Evolutionary conservation across 2,797 vertebrate species (phyloP).

Genomic region (Lophura swinhoii): DNA sequence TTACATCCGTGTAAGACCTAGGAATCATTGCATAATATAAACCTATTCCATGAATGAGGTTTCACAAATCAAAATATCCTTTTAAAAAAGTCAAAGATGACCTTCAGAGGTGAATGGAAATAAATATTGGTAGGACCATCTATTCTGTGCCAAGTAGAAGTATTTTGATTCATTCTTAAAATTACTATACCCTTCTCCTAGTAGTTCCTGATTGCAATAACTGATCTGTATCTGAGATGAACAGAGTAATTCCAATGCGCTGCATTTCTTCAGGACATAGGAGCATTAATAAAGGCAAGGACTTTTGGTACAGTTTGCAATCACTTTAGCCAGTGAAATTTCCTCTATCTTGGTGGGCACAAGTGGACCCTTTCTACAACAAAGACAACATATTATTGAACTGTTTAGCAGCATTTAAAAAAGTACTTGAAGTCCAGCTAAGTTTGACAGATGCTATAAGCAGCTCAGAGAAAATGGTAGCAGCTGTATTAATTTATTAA

Average conservation of each 20-base stretch:
- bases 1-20: no score
- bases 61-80: background rate
- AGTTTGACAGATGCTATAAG: background rate
- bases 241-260: background rate
- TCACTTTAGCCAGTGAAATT: background rate
- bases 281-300: no score
- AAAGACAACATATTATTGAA: background rate
- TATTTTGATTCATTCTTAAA: background rate
- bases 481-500: slow-evolving; percentile 11
- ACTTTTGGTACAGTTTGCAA: background rate
- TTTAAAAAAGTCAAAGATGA: background rate
- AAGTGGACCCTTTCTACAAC: background rate
- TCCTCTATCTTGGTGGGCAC: background rate
- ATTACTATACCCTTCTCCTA: background rate
- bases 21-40: no score
- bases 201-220: background rate
- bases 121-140: background rate
- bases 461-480: slow-evolving; percentile 1
- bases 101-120: background rate
- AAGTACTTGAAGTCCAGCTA: background rate
- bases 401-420: background rate
- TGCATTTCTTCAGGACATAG: background rate
- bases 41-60: no score
- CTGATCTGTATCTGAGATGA: background rate
- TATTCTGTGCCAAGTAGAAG: background rate